Conservation (phyloP, 2,888 invertebrate species). For the Druceiella hillmani region DNA sequence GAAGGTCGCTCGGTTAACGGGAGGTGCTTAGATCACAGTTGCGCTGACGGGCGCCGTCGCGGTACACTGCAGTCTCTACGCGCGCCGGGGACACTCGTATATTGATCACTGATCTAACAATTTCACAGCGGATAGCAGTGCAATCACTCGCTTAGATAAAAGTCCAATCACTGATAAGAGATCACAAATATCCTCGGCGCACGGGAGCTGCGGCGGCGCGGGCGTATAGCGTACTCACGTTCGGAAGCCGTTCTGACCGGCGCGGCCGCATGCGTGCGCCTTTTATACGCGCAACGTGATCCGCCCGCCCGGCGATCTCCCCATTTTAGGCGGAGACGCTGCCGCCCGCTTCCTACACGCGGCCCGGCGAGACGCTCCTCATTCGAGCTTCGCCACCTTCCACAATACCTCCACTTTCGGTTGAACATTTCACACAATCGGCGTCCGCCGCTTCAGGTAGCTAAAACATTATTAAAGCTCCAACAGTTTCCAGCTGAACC, state of each 20-base stretch:
- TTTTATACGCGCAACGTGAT: conserved; percentile 83
- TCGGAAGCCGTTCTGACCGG: conserved; percentile 96
- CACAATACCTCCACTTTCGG: conserved; percentile 40
- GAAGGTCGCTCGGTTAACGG: too few species aligned
- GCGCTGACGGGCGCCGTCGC: conserved; percentile 10
- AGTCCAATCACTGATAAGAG: too few species aligned
- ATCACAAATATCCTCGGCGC: conserved; percentile 26
- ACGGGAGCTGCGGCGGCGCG: conserved; percentile 23
- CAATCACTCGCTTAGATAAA: conserved; percentile 33
- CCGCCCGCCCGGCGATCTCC: conserved; percentile 49
- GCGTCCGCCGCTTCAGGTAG: too few species aligned
- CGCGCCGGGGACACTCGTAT: too few species aligned
- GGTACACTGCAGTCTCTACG: too few species aligned
- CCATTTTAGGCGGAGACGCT: conserved; percentile 48
- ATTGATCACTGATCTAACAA: too few species aligned
- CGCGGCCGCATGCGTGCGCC: conserved; percentile 61
- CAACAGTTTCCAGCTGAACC: too few species aligned
- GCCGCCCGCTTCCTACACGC: conserved; percentile 5
- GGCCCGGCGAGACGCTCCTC: conserved; percentile 14
- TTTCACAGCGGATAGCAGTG: too few species aligned
- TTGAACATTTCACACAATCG: conserved; percentile 50
- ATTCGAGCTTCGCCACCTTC: conserved; percentile 31
- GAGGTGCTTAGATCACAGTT: conserved; percentile 26
- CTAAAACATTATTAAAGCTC: too few species aligned
- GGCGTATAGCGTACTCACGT: conserved; percentile 76